A percentile compares a stretch with the other conserved stretches of the same genome.
phyloP scores from a whole-genome alignment of 1,140 invertebrate genomes.

The Musca domestica region DNA sequence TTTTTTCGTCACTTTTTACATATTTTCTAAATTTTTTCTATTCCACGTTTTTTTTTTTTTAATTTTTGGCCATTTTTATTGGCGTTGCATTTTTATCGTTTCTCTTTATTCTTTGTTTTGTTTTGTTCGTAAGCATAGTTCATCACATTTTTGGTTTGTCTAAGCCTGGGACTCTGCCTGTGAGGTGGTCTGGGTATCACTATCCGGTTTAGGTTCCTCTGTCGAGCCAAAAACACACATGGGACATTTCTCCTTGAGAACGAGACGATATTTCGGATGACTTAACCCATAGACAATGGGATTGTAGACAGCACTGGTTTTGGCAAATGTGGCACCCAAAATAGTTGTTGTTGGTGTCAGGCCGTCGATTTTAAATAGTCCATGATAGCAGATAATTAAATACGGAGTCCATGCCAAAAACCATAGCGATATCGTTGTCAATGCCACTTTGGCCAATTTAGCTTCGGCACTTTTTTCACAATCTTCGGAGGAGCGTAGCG shows the following conservation, averaged over 20 bases:
- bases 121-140: not conserved
- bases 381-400: slow-evolving; percentile 70
- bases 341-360: slow-evolving; percentile 70
- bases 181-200: slow-evolving; percentile 36
- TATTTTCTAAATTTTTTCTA: not conserved
- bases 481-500: slow-evolving; percentile 60
- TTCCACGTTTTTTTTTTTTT: slow-evolving; percentile 18
- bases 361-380: slow-evolving; percentile 63
- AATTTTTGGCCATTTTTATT: slow-evolving; percentile 21
- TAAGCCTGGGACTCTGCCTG: slow-evolving; percentile 27
- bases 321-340: slow-evolving; percentile 73
- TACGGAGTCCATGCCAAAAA: slow-evolving; percentile 80
- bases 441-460: slow-evolving; percentile 66
- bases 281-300: slow-evolving; percentile 77
- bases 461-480: slow-evolving; percentile 59
- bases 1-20: not conserved
- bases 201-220: slow-evolving; percentile 25
- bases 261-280: slow-evolving; percentile 70
- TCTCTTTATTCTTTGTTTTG: no score
- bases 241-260: slow-evolving; percentile 68
- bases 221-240: slow-evolving; percentile 58
- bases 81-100: not conserved
- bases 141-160: not conserved
- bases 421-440: slow-evolving; percentile 76
- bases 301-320: slow-evolving; percentile 73